phyloP scores from a whole-genome alignment of 2,888 invertebrate species.

The Periphyllus acericola region DNA sequence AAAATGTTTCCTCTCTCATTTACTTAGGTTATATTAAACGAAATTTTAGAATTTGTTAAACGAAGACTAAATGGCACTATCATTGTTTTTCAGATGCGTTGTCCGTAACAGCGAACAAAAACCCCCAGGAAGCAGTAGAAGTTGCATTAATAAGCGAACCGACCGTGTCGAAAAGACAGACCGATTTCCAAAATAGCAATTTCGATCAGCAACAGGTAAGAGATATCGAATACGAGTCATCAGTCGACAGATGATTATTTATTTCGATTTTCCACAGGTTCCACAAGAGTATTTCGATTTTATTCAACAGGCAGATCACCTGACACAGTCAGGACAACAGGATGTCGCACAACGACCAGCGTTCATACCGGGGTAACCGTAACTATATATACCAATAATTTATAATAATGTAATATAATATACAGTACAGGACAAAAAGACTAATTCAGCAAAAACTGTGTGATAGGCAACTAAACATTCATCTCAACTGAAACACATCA shows the following conservation, averaged over 20 bases:
- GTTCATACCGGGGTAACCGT: not conserved
- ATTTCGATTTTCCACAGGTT: slow-evolving; percentile 26
- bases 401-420: no score
- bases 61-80: no score
- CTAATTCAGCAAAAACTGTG: not conserved
- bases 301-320: slow-evolving; percentile 57
- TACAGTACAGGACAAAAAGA: no score
- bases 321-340: slow-evolving; percentile 5
- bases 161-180: slow-evolving; percentile 28
- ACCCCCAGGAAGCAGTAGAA: not conserved
- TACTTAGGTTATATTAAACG: no score
- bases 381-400: not conserved
- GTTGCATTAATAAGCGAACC: not conserved
- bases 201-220: slow-evolving; percentile 35
- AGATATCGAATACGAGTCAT: not conserved
- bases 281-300: slow-evolving; percentile 62
- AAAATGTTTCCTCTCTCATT: no score
- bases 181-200: slow-evolving; percentile 16
- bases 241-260: not conserved
- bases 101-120: not conserved
- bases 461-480: no score
- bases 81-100: slow-evolving; percentile 9
- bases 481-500: no score
- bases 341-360: not conserved
- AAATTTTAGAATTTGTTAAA: no score